Evolutionary conservation across 2,888 invertebrate genomes (phyloP).

Genomic region (Microchrysa polita): DNA sequence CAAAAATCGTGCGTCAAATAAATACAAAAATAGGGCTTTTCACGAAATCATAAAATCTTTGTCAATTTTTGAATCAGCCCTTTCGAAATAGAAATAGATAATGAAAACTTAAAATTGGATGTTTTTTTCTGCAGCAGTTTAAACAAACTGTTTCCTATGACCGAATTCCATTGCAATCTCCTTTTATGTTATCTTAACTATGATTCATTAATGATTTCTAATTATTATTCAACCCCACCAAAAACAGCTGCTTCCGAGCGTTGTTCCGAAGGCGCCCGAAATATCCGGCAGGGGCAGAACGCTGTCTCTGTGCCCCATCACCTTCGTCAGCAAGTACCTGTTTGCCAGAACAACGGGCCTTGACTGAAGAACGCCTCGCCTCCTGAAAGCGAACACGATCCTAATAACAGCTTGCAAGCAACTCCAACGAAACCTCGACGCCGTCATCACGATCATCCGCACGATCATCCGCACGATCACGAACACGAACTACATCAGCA

Average conservation of each 20-base stretch:
- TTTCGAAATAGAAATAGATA: too few relatives aligned
- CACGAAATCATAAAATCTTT: too few relatives aligned
- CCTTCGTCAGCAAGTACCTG: slow-evolving; percentile 67
- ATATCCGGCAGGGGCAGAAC: slow-evolving; percentile 72
- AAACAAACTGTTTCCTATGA: too few relatives aligned
- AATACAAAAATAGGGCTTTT: too few relatives aligned
- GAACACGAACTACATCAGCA: slow-evolving; percentile 56
- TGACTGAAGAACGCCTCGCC: slow-evolving; percentile 75
- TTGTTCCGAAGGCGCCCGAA: slow-evolving; percentile 78
- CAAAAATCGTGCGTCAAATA: too few relatives aligned
- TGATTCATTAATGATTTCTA: too few relatives aligned
- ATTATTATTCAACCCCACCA: background rate
- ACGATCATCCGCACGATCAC: slow-evolving; percentile 51
- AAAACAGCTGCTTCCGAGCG: slow-evolving; percentile 83
- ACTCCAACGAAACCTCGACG: slow-evolving; percentile 47
- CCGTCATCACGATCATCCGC: slow-evolving; percentile 52
- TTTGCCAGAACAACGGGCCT: slow-evolving; percentile 66
- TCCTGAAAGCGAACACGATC: slow-evolving; percentile 65
- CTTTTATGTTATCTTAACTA: background rate
- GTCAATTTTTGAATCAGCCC: too few relatives aligned
- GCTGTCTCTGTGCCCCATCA: slow-evolving; percentile 71
- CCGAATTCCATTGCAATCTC: too few relatives aligned
- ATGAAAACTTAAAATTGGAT: too few relatives aligned
- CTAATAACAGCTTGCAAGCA: slow-evolving; percentile 58
- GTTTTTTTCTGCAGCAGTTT: too few relatives aligned